These are phyloP conservation scores for Fissipunctia ypsillon DNA, from an alignment of 2,888 invertebrate genomes.

Conservation along the genomic window DNA sequence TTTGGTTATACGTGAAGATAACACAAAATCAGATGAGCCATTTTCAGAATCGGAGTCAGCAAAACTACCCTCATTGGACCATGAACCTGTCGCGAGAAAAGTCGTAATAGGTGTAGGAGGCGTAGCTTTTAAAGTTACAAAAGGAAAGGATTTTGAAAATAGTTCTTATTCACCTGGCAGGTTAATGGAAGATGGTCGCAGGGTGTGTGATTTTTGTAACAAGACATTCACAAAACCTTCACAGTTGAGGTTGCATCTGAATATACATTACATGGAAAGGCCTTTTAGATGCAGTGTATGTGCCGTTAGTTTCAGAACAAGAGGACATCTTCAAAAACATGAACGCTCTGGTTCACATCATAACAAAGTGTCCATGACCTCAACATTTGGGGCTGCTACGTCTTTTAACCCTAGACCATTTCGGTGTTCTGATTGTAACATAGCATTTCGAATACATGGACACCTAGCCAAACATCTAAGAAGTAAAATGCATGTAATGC, in stretches of 20 bases:
- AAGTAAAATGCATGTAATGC: slow-evolving; percentile 98
- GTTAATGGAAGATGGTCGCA: slow-evolving; percentile 93
- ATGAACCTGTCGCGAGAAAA: slow-evolving; percentile 89
- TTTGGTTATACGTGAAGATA: slow-evolving; percentile 79
- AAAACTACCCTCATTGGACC: slow-evolving; percentile 82
- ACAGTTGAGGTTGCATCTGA: slow-evolving; percentile 97
- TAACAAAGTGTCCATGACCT: slow-evolving; percentile 97
- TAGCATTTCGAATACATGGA: slow-evolving; percentile 98
- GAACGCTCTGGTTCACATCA: slow-evolving; percentile 97
- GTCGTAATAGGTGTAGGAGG: slow-evolving; percentile 92
- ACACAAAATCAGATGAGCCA: slow-evolving; percentile 76
- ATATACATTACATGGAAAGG: slow-evolving; percentile 98
- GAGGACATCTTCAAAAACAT: slow-evolving; percentile 98
- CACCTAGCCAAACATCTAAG: slow-evolving; percentile 99
- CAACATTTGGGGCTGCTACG: slow-evolving; percentile 95
- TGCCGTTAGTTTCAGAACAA: slow-evolving; percentile 96
- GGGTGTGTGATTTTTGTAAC: slow-evolving; percentile 96
- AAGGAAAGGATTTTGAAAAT: slow-evolving; percentile 88
- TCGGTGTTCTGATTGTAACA: slow-evolving; percentile 98
- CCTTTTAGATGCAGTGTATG: slow-evolving; percentile 98
- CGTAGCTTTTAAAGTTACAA: slow-evolving; percentile 90
- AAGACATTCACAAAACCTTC: slow-evolving; percentile 98
- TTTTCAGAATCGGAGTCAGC: slow-evolving; percentile 79
- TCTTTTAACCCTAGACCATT: slow-evolving; percentile 98
- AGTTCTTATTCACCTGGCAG: slow-evolving; percentile 87